phyloP scores from a whole-genome alignment of 2,888 invertebrate species.

The Drosophila rellima region DNA sequence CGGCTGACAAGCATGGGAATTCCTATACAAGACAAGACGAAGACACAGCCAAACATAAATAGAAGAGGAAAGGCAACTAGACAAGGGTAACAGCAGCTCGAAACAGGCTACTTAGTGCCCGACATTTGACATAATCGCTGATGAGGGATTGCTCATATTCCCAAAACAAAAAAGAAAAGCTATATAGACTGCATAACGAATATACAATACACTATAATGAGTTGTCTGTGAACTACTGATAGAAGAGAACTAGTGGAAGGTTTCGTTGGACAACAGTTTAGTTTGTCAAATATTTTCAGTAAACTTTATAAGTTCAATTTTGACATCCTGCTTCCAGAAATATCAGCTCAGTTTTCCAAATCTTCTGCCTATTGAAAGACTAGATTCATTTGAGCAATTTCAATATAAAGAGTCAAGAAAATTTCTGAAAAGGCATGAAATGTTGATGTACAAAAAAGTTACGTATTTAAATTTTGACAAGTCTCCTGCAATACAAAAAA shows the following conservation, averaged over 20 bases:
- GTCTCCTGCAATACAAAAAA: too few species aligned
- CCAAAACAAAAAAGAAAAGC: not conserved
- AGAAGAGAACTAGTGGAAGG: not conserved
- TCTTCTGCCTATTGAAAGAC: not conserved
- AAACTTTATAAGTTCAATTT: too few species aligned
- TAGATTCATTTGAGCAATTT: not conserved
- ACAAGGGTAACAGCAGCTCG: slow-evolving; percentile 33
- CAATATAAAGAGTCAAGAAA: too few species aligned
- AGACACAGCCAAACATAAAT: slow-evolving; percentile 32
- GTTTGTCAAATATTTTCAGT: not conserved
- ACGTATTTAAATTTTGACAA: too few species aligned
- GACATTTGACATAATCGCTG: slow-evolving; percentile 74
- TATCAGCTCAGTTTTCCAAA: not conserved
- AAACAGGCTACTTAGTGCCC: slow-evolving; percentile 66
- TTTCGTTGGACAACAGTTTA: not conserved
- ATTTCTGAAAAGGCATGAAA: too few species aligned
- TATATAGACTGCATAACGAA: not conserved
- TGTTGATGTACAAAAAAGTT: too few species aligned
- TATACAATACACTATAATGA: not conserved
- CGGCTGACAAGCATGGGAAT: slow-evolving; percentile 32
- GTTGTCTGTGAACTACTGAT: not conserved
- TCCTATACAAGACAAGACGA: slow-evolving; percentile 27
- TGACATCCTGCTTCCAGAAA: too few species aligned
- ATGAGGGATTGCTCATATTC: slow-evolving; percentile 65
- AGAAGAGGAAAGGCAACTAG: slow-evolving; percentile 25